phyloP scores from a whole-genome alignment of 2,888 invertebrate species.

The Timandra comae region DNA sequence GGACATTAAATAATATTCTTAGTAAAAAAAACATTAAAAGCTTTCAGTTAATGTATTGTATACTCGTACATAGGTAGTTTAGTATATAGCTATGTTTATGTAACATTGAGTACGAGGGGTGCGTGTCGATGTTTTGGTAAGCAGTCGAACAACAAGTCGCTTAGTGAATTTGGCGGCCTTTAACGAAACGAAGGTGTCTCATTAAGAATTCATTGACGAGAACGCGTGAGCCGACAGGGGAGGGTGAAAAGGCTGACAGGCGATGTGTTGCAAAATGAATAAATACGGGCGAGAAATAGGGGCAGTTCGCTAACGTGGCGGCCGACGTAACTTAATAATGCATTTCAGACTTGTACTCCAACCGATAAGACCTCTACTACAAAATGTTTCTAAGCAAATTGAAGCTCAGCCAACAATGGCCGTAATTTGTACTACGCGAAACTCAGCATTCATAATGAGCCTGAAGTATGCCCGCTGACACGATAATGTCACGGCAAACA shows the following conservation, averaged over 20 bases:
- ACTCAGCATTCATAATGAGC: slow-evolving; percentile 54
- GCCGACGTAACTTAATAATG: slow-evolving; percentile 62
- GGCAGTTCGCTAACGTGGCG: slow-evolving; percentile 68
- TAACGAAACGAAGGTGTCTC: slow-evolving; percentile 60
- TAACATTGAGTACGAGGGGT: slow-evolving; percentile 23
- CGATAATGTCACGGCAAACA: slow-evolving; percentile 68
- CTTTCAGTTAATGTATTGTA: too few relatives aligned
- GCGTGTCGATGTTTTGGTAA: slow-evolving; percentile 62
- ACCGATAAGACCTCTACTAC: slow-evolving; percentile 7
- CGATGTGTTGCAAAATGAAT: slow-evolving; percentile 75
- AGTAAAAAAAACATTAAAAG: too few relatives aligned
- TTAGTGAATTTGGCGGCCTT: slow-evolving; percentile 70
- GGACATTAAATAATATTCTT: too few relatives aligned
- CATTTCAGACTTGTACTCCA: slow-evolving; percentile 33
- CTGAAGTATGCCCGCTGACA: slow-evolving; percentile 45
- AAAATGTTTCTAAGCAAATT: slow-evolving; percentile 4
- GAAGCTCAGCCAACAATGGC: slow-evolving; percentile 38
- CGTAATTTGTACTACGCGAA: slow-evolving; percentile 43
- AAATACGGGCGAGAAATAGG: slow-evolving; percentile 73
- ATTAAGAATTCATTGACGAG: slow-evolving; percentile 67
- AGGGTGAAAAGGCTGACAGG: slow-evolving; percentile 66
- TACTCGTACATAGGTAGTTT: too few relatives aligned
- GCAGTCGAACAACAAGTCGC: slow-evolving; percentile 49
- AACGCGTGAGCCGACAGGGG: slow-evolving; percentile 53
- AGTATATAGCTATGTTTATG: too few relatives aligned